Base-by-base conservation (phyloP, 2,888 invertebrate genomes). In the Myopa tessellatipennis region DNA sequence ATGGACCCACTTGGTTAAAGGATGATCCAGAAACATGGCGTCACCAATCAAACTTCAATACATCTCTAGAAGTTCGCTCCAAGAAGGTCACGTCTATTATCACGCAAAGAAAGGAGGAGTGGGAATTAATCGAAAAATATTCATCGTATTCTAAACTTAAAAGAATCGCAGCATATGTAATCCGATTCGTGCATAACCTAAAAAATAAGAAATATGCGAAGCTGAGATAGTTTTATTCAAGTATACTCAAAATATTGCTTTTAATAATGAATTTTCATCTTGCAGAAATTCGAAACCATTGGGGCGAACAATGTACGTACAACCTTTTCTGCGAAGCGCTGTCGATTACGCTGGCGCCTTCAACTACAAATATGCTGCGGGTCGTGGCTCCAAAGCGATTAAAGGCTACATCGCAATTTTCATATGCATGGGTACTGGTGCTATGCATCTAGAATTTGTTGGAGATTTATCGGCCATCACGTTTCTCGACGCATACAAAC, bases 261-360 rank as follows among this genome's bases (percentile, higher is more conserved):
- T 76, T 61, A 34, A 45, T 50, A 61, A 76, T 36, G 78, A 78
- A 72, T 73, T 78, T 76, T 73, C 34, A 50, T 65, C 14, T 73
- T 76, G 73, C 73, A 78, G 45, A 34, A n/a, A 6, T 45, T 55
- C 72, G 4, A 76, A 68, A 18, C 69, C 58, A 52, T 4, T 5
- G 14, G 38, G 69, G 55, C 75, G 75, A 10, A 68, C 68, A n/a
- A 68, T 18, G 16, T n/a, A 26, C 18, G 68, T 55, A 38, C 69
- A 69, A n/a, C 60, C 55, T 6, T 76, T 76, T 38, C 75, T 75
- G 14, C 52, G 14, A 8, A 52, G 52, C 14, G 52, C 52, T 14
- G 52, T 52, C 10, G 52, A 52, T 52, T 52, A 12, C 52, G 52
- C 52, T 52, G 16, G 52, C 52, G 2, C 52, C 8, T 52, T 52